Conservation (phyloP, 2,113 vertebrate genomes). For the Alosa alosa region DNA sequence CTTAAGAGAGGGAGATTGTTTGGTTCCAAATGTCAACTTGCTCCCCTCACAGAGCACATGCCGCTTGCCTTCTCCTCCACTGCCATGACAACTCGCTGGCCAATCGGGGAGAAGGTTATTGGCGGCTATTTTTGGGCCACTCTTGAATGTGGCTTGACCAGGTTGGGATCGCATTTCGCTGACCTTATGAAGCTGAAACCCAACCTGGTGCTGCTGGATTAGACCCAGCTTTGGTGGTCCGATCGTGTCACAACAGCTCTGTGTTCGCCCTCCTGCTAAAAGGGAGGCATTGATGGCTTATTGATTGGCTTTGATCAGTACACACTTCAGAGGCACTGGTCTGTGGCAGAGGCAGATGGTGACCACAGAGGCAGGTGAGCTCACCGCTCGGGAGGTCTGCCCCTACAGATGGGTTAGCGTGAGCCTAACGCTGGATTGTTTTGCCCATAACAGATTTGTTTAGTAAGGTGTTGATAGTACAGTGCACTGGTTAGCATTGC, state of each 20-base stretch:
- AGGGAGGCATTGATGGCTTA: neutral
- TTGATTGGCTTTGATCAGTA: neutral
- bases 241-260: neutral
- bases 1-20: neutral
- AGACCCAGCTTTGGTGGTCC: neutral
- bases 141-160: slow-evolving; percentile 7
- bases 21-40: slow-evolving; percentile 5
- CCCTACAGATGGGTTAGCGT: neutral
- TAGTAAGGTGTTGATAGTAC: too few relatives aligned
- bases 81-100: neutral
- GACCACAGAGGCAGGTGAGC: neutral
- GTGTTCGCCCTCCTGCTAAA: neutral
- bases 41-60: neutral
- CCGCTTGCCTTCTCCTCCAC: neutral
- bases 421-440: neutral
- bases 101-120: slow-evolving; percentile 4
- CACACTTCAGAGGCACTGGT: neutral
- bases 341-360: neutral
- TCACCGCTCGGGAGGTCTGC: neutral
- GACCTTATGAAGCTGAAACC: slow-evolving; percentile 8
- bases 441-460: neutral
- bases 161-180: neutral
- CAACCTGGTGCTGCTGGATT: neutral
- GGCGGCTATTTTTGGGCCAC: neutral
- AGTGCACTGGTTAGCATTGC: too few relatives aligned